These are phyloP conservation scores for Halictus ligatus DNA, from an alignment of 2,888 invertebrate species.

Conservation along the genomic window DNA sequence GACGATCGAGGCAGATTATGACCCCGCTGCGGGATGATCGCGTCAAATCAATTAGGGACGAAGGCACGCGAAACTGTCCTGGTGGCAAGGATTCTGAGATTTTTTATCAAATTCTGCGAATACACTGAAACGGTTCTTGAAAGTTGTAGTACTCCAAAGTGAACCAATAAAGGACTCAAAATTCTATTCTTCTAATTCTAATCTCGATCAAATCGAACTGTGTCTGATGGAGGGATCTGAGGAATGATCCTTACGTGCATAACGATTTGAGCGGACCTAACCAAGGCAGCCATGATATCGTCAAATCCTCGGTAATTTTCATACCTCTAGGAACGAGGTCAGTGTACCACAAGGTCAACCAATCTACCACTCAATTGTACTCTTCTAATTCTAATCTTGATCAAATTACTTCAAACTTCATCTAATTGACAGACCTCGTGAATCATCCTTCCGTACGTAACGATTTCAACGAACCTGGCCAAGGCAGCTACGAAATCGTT, in stretches of 20 bases:
- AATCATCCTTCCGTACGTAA: not conserved
- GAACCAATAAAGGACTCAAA: too few relatives aligned
- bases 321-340: too few relatives aligned
- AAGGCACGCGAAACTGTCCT: not conserved
- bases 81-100: not conserved
- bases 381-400: too few relatives aligned
- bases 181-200: too few relatives aligned
- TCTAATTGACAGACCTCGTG: too few relatives aligned
- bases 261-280: not conserved
- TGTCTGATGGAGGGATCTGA: too few relatives aligned
- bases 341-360: not conserved
- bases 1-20: not conserved
- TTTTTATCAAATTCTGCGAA: too few relatives aligned
- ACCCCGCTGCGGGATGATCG: not conserved
- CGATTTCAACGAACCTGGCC: not conserved
- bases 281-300: not conserved
- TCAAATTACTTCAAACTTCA: too few relatives aligned
- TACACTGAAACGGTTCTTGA: not conserved
- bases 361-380: not conserved
- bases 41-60: not conserved
- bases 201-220: too few relatives aligned
- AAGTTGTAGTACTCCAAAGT: not conserved
- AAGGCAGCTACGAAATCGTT: not conserved
- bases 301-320: not conserved
- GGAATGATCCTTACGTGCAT: not conserved